phyloP scores from a whole-genome alignment of 2,888 invertebrate species.

The Coleophora deauratella region DNA sequence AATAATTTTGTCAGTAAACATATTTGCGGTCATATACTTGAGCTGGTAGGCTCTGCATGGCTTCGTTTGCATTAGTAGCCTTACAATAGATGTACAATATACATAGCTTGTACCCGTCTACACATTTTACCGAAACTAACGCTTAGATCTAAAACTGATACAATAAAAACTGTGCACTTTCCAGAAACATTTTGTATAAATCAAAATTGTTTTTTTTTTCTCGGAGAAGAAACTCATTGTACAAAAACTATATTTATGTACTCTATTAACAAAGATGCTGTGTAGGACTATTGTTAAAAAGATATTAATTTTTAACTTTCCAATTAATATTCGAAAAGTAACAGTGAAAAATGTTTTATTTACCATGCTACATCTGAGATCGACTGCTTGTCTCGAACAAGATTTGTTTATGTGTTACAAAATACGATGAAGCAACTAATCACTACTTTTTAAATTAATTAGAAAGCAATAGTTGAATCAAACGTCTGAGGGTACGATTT shows the following conservation, averaged over 20 bases:
- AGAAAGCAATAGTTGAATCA: slow-evolving; percentile 22
- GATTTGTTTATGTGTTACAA: neutral
- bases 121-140: too few relatives aligned
- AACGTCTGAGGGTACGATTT: slow-evolving; percentile 3
- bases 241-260: slow-evolving; percentile 64
- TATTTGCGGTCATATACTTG: too few relatives aligned
- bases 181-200: too few relatives aligned
- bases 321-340: too few relatives aligned
- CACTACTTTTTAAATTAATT: slow-evolving; percentile 17
- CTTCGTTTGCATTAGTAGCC: too few relatives aligned
- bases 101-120: neutral
- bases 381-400: slow-evolving; percentile 9
- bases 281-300: slow-evolving; percentile 51
- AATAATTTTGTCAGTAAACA: too few relatives aligned
- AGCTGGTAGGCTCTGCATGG: too few relatives aligned
- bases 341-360: too few relatives aligned
- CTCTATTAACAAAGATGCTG: slow-evolving; percentile 47
- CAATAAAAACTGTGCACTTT: too few relatives aligned
- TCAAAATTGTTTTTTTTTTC: too few relatives aligned
- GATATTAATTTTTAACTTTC: too few relatives aligned
- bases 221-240: slow-evolving; percentile 33
- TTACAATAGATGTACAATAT: slow-evolving; percentile 6
- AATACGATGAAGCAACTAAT: slow-evolving; percentile 16
- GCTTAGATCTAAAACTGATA: too few relatives aligned
- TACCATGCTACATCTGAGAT: slow-evolving; percentile 16